These are phyloP conservation scores for Callorhinus ursinus DNA, from an alignment of 2,113 vertebrate genomes.

Conservation along the genomic window DNA sequence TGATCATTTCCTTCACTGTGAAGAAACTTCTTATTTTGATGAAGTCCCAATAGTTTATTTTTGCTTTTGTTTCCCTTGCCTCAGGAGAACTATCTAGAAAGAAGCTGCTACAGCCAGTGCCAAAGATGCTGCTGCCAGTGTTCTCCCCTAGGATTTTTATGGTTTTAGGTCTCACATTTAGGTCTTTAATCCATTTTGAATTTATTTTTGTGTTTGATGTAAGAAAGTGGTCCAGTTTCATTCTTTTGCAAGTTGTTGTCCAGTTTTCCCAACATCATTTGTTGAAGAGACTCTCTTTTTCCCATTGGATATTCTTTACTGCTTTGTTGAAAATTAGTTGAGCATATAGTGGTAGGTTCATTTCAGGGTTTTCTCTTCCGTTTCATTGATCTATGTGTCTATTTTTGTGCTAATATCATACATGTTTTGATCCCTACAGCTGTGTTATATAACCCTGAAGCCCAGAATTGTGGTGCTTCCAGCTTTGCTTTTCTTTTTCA, in stretches of 20 bases:
- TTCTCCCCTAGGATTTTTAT: too few relatives aligned
- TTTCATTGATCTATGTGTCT: not conserved
- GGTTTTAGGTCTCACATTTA: not conserved
- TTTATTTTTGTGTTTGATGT: too few relatives aligned
- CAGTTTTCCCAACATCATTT: not conserved
- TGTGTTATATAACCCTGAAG: not conserved
- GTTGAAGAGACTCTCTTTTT: not conserved
- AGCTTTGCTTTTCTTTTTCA: not conserved
- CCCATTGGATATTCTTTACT: not conserved
- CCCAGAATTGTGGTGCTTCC: not conserved
- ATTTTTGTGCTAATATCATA: not conserved
- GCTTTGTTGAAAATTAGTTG: not conserved
- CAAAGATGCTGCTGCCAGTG: not conserved
- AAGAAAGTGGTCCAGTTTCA: not conserved
- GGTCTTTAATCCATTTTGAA: not conserved
- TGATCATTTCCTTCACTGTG: not conserved
- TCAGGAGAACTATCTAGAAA: not conserved
- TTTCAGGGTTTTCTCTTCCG: not conserved
- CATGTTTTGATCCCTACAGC: not conserved
- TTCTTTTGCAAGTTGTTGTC: not conserved
- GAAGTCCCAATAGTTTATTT: not conserved
- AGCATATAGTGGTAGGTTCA: not conserved
- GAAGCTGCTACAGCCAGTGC: not conserved
- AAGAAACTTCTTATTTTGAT: not conserved
- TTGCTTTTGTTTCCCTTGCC: not conserved